phyloP scores from a whole-genome alignment of 2,888 invertebrate genomes.

The Eristalinus aeneus region DNA sequence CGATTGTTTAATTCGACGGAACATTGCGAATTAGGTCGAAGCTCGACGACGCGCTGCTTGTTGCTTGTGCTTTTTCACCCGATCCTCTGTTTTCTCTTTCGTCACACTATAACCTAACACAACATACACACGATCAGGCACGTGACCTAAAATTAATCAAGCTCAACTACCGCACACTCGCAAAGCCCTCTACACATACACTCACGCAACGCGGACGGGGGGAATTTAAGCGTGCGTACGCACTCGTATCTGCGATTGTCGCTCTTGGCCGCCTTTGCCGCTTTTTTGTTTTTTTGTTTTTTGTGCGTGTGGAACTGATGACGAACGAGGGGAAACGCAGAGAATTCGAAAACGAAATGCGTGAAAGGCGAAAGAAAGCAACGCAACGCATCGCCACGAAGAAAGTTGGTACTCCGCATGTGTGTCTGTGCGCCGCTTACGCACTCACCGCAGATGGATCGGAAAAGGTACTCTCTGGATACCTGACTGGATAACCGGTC shows the following conservation, averaged over 20 bases:
- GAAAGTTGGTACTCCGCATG: slow-evolving; percentile 24
- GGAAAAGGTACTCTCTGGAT: not conserved
- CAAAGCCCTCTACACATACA: not conserved
- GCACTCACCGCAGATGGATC: slow-evolving; percentile 3
- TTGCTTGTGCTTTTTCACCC: not conserved
- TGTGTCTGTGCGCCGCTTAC: not conserved
- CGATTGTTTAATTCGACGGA: slow-evolving; percentile 22
- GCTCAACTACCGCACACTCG: slow-evolving; percentile 10
- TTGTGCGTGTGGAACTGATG: slow-evolving; percentile 41
- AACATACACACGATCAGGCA: slow-evolving; percentile 41
- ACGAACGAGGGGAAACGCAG: not conserved
- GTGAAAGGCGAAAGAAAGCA: slow-evolving; percentile 50
- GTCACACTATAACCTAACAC: slow-evolving; percentile 13
- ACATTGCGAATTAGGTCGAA: slow-evolving; percentile 56
- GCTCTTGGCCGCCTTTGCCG: slow-evolving; percentile 34
- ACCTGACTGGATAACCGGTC: slow-evolving; percentile 17
- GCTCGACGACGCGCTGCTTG: too few relatives aligned
- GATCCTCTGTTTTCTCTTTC: slow-evolving; percentile 28
- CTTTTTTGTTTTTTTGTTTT: not conserved
- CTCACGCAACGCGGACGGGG: not conserved
- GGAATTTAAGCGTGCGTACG: slow-evolving; percentile 34
- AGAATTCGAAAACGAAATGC: slow-evolving; percentile 12
- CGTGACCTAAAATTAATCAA: slow-evolving; percentile 60
- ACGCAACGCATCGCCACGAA: not conserved
- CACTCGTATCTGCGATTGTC: slow-evolving; percentile 27